These are phyloP conservation scores for Drosophila bipectinata DNA, from an alignment of 1,140 invertebrate species.

Conservation along the genomic window DNA sequence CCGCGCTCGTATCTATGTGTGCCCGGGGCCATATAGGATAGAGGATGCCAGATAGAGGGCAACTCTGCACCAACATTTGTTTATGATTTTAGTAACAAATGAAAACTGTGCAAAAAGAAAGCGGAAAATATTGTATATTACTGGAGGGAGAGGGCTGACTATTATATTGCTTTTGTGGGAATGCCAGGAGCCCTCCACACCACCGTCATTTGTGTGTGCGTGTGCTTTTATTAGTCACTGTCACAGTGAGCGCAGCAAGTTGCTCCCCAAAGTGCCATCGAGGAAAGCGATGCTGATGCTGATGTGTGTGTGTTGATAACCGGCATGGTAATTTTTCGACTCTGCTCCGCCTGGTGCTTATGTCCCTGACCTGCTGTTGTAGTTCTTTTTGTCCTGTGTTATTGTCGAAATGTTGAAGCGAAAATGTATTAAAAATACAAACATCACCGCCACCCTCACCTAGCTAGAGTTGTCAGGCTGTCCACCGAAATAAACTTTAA, in stretches of 20 bases:
- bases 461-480: conserved; percentile 27
- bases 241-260: conserved; percentile 55
- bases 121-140: conserved; percentile 77
- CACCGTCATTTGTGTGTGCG: conserved; percentile 10
- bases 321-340: conserved; percentile 50
- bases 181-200: neutral
- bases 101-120: conserved; percentile 74
- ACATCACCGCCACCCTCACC: conserved; percentile 15
- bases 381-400: conserved; percentile 31
- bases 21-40: conserved; percentile 44
- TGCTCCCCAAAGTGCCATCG: conserved; percentile 78
- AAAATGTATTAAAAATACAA: conserved; percentile 72
- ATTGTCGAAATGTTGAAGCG: conserved; percentile 52
- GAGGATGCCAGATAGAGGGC: conserved; percentile 43
- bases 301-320: conserved; percentile 64
- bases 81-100: conserved; percentile 75
- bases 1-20: conserved; percentile 7
- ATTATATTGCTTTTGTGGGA: conserved; percentile 76
- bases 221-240: conserved; percentile 76
- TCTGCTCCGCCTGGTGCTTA: neutral
- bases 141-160: conserved; percentile 55
- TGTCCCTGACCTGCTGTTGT: neutral
- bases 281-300: conserved; percentile 68
- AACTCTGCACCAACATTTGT: conserved; percentile 55
- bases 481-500: too few species aligned